Conservation (phyloP, 2,797 vertebrate species). For the Uromys caudimaculatus region DNA sequence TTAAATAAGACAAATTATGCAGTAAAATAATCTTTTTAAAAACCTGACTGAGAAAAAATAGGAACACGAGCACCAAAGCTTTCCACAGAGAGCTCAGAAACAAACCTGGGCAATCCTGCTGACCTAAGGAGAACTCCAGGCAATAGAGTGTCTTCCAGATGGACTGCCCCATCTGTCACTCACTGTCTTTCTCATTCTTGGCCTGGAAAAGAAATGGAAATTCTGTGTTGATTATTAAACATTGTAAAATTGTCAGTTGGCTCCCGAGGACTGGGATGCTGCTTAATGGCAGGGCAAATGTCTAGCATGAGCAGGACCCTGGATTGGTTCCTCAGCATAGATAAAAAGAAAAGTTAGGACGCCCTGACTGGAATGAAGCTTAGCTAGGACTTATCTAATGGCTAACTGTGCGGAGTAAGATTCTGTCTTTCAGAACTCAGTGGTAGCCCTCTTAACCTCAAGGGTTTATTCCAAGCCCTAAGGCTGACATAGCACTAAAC, state of each 20-base stretch:
- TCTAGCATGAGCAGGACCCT: neutral
- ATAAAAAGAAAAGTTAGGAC: neutral
- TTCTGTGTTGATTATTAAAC: slow-evolving; percentile 41
- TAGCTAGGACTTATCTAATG: neutral
- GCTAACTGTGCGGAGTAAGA: neutral
- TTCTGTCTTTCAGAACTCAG: neutral
- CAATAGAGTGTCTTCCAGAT: slow-evolving; percentile 24
- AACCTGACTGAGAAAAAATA: neutral
- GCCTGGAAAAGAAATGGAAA: slow-evolving; percentile 20
- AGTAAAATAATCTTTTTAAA: slow-evolving; percentile 28
- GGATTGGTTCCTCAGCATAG: neutral
- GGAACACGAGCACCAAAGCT: neutral
- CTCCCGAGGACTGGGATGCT: neutral
- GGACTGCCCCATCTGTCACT: neutral
- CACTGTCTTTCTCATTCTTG: neutral
- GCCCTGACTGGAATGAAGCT: neutral
- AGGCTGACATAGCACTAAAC: neutral
- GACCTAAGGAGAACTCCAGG: slow-evolving; percentile 46
- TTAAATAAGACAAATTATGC: slow-evolving; percentile 51
- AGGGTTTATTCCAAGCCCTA: neutral
- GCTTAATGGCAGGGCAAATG: neutral
- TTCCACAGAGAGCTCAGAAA: slow-evolving; percentile 47
- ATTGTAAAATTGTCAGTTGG: neutral
- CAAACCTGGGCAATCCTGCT: neutral
- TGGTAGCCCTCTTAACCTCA: neutral